Base-by-base conservation (phyloP, 2,797 vertebrate species). In the Vespertilio murinus region DNA sequence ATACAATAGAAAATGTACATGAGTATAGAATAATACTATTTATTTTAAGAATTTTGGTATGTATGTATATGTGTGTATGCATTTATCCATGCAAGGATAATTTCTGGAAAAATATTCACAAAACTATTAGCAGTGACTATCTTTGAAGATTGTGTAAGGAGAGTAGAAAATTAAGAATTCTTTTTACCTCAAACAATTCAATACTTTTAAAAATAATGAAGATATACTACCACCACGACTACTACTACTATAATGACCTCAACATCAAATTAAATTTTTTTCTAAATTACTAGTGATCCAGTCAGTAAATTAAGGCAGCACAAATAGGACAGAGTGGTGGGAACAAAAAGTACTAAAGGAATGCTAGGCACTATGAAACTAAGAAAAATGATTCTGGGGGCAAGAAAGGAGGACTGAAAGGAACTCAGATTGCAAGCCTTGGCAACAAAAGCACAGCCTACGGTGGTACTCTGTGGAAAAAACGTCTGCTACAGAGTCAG, bases 91-190 rank as follows among this genome's bases (percentile, higher is more conserved):
- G 70, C 10, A 73, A 77, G 4, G 14, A 70, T 85, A 89, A 73
- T 67, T 96, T 95, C 52, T 86, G 42, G 70, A 52, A 96, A 78
- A 30, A 79, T 30, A 80, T 28, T 67, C 9, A 84, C 8, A 35
- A 65, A 85, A 77, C 75, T 71, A 80, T 81, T 70, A 78, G 33
- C 30, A 85, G 3, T 64, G n/a, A 73, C 61, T 59, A 89, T 4
- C 30, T 70, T 45, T 73, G 47, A 65, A 16, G 22, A 69, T 3
- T 56, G 6, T 25, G 16, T 45, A 74, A 73, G 38, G 17, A 1
- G 11, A 87, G 42, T 92, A 89, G 11, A 92, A 20, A 90, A 92
- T 79, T 71, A 80, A 70, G 18, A 71, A 61, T 85, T 84, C 20
- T 61, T 90, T 74, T 83, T 4, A 83, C 18, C 5, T 84, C 33